These are phyloP conservation scores for Poicephalus meyeri DNA, from an alignment of 2,113 vertebrate species.

Conservation along the genomic window DNA sequence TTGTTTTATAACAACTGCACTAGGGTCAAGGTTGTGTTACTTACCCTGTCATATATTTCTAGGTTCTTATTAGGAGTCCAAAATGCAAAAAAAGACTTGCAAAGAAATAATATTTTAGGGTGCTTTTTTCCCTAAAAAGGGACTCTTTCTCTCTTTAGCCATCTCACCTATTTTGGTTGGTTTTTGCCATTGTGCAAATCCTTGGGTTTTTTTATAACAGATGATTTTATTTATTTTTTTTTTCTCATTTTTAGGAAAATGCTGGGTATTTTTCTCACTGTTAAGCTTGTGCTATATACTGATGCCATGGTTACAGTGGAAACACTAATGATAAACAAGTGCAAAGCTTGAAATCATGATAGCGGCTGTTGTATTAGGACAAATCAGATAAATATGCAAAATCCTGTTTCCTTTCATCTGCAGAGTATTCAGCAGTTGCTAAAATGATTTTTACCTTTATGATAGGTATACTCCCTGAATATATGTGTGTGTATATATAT, in stretches of 20 bases:
- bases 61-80: neutral
- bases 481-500: neutral
- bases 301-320: slow-evolving; percentile 77
- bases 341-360: slow-evolving; percentile 46
- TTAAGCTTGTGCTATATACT: slow-evolving; percentile 55
- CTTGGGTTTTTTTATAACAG: neutral
- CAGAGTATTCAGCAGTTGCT: neutral
- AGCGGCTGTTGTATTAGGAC: slow-evolving; percentile 1
- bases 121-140: neutral
- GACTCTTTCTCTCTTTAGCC: neutral
- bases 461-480: neutral
- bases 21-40: neutral
- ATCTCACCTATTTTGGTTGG: neutral
- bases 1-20: neutral
- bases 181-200: neutral
- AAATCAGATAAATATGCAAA: neutral
- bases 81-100: neutral
- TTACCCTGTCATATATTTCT: neutral
- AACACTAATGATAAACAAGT: slow-evolving; percentile 59
- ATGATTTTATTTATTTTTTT: neutral
- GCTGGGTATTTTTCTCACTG: slow-evolving; percentile 39
- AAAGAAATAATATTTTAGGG: neutral
- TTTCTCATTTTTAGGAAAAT: slow-evolving; percentile 12
- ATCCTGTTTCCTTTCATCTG: neutral
- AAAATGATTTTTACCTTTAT: neutral